Base-by-base conservation (phyloP, 2,113 vertebrate species). In the Cyanoramphus novaezelandiae region DNA sequence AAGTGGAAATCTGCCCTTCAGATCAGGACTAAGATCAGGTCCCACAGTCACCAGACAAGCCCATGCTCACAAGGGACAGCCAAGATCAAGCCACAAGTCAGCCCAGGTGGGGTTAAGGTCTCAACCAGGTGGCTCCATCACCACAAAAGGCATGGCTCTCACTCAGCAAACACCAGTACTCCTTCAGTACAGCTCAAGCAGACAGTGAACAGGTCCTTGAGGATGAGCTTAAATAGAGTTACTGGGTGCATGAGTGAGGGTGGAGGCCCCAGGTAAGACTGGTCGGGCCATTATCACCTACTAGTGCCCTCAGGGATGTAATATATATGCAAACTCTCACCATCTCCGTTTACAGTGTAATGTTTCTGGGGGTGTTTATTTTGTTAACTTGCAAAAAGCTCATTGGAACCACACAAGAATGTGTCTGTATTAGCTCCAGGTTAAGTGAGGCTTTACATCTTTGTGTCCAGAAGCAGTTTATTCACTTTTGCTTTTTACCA, bases 181-280 rank as follows among this genome's bases (percentile, higher is more conserved):
- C 35, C 43, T 46, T 59, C 50, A 67, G 20, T 27, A 70, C 33
- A 62, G 29, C 44, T 53, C 50, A 70, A 39, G 35, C 9, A 88
- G 15, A 20, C 4, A 55, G 18, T 8, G 17, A 78, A 7, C 0
- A 25, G 4, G 4, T 1, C 3, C 5, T 23, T 3, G 17, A 23
- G 7, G 37, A 1, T 17, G 37, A 74, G 37, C 35, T 78, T 57
- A 20, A 81, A 64, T 4, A 46, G 25, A 44, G 35, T 53, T 87
- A 69, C 69, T 78, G 44, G 17, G 9, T 8, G 27, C 35, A 15
- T 11, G 17, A 8, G 17, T 43, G 78, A 67, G 29, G 11, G 3
- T n/a, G 25, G 39, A 70, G 17, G 10, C 2, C 29, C 3, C 29
- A 88, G 29, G 18, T 85, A 37, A 62, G 13, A 67, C 46, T 76